phyloP scores from a whole-genome alignment of 2,113 vertebrate species.

The Urocitellus parryii region DNA sequence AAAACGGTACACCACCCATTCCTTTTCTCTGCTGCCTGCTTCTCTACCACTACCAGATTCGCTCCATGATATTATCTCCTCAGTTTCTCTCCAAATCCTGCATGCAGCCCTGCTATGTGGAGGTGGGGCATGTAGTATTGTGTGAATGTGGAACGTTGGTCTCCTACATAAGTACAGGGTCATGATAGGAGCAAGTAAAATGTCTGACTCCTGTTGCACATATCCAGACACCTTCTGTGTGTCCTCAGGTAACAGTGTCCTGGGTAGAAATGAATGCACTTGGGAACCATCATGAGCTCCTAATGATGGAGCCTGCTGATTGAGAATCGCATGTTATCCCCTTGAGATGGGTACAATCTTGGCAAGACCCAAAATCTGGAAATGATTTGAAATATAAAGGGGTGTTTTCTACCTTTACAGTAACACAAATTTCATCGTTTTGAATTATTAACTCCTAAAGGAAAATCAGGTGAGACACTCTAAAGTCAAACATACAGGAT shows the following conservation, averaged over 20 bases:
- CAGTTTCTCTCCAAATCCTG: neutral
- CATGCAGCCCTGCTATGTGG: rapidly evolving
- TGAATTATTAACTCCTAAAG: neutral
- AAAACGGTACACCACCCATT: neutral
- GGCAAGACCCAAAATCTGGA: neutral
- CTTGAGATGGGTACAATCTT: slow-evolving; percentile 1
- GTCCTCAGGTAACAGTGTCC: neutral
- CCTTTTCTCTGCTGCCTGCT: neutral
- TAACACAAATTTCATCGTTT: neutral
- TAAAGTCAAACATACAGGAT: neutral
- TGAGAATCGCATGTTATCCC: slow-evolving; percentile 27
- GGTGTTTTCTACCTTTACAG: neutral
- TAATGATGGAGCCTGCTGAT: neutral
- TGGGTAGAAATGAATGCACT: neutral
- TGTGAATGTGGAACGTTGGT: neutral
- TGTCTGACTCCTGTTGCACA: neutral
- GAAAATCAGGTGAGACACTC: neutral
- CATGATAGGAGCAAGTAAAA: neutral
- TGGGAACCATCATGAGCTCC: neutral
- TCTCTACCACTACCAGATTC: neutral
- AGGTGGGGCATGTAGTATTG: rapidly evolving
- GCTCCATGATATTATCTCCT: neutral
- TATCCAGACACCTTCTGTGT: neutral
- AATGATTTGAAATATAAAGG: neutral
- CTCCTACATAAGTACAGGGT: neutral